phyloP scores from a whole-genome alignment of 1,140 invertebrate genomes.

The Tribolium castaneum region DNA sequence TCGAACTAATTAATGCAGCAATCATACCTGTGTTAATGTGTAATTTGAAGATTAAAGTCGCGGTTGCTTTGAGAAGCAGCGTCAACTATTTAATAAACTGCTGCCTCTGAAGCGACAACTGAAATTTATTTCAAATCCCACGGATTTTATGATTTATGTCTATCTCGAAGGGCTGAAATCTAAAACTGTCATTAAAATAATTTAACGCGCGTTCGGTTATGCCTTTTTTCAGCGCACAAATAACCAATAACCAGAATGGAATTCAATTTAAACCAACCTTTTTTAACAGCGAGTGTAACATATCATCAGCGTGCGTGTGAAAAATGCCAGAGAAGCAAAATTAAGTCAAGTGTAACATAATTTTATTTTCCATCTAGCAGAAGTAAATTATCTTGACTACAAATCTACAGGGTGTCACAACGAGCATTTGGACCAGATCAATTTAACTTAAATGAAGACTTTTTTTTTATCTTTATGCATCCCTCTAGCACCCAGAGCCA shows the following conservation, averaged over 20 bases:
- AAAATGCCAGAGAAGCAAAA: neutral
- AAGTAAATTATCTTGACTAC: no score
- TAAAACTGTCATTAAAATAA: slow-evolving; percentile 32
- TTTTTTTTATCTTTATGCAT: no score
- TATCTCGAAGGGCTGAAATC: slow-evolving; percentile 22
- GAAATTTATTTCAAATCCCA: slow-evolving; percentile 54
- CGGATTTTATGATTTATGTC: slow-evolving; percentile 29
- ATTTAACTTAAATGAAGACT: no score
- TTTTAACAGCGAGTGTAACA: neutral
- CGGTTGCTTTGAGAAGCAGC: slow-evolving; percentile 49
- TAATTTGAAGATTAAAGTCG: slow-evolving; percentile 56
- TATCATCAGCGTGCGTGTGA: neutral
- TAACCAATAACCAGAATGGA: slow-evolving; percentile 4
- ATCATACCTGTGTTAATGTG: slow-evolving; percentile 53
- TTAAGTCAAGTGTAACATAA: neutral
- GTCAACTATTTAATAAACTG: slow-evolving; percentile 51
- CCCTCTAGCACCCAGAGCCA: no score
- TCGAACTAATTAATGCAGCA: slow-evolving; percentile 52
- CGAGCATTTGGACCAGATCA: no score
- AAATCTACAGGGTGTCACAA: no score
- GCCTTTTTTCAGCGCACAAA: neutral
- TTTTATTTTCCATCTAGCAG: no score
- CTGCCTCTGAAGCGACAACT: slow-evolving; percentile 49
- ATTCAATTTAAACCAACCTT: neutral
- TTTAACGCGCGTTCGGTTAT: neutral